Percentiles rank a stretch among this genome's conserved stretches.
phyloP scores from a whole-genome alignment of 2,797 vertebrate genomes.

The Carapus acus region DNA sequence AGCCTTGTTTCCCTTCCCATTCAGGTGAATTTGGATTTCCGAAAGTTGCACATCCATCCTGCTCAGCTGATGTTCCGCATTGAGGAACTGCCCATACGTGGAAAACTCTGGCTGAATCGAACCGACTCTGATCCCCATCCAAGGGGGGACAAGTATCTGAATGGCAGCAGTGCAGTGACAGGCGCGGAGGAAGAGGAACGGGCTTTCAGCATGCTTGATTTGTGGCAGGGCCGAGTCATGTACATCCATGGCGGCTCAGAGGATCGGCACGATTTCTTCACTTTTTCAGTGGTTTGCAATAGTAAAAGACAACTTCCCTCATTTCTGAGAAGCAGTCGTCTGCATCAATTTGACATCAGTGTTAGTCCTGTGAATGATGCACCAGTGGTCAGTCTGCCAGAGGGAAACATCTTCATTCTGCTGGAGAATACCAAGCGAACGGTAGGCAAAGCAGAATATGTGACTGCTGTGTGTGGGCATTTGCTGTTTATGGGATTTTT shows the following conservation, averaged over 20 bases:
- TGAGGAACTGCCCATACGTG: conserved; percentile 74
- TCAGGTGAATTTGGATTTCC: conserved; percentile 76
- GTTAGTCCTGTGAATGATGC: conserved; percentile 81
- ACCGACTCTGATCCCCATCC: conserved; percentile 34
- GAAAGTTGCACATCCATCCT: conserved; percentile 71
- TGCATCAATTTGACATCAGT: conserved; percentile 76
- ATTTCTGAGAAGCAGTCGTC: conserved; percentile 64
- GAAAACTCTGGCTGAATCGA: conserved; percentile 73
- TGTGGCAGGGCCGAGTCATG: conserved; percentile 77
- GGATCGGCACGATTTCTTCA: conserved; percentile 76
- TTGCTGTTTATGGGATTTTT: no score
- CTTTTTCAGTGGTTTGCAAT: conserved; percentile 75
- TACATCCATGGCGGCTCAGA: conserved; percentile 87
- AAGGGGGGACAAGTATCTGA: conserved; percentile 22
- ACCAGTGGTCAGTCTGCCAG: conserved; percentile 76
- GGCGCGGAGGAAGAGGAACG: conserved; percentile 49
- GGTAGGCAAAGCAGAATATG: conserved; percentile 43
- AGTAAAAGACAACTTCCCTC: conserved; percentile 68
- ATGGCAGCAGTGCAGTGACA: conserved; percentile 12
- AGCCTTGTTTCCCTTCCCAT: conserved; percentile 4
- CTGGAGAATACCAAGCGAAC: conserved; percentile 78
- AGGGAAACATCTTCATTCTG: conserved; percentile 78
- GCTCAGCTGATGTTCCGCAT: conserved; percentile 82
- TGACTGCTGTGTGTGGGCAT: no score
- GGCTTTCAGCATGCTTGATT: conserved; percentile 79